Base-by-base conservation (phyloP, 2,888 invertebrate genomes). In the Limulus polyphemus region DNA sequence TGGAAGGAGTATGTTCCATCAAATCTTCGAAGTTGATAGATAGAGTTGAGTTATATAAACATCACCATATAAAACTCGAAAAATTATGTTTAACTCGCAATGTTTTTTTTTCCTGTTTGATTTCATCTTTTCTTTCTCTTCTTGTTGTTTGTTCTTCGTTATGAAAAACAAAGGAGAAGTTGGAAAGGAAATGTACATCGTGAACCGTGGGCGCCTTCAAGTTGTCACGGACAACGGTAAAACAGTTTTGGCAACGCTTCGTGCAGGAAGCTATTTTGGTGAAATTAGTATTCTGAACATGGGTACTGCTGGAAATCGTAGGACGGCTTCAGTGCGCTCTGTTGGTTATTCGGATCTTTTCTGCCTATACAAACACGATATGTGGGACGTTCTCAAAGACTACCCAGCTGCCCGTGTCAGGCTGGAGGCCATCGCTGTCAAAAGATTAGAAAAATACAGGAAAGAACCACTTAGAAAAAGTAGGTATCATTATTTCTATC, bases 141-240 rank as follows among this genome's bases (percentile, higher is more conserved):
- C 5, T 32, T 32, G 32, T 32, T 32, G 32, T 32, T 32, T 32
- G 32, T 32, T 32, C 4, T 32, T 32, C 32, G 32, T 51, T 58
- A 58, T 16, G 11, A 16, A 48, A 14, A 55, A 47, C 48, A 47
- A 56, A 97, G 97, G 97, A 74, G 97, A 98, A 82, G 95, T 98
- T 70, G 97, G 97, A 70, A 97, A 97, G 79, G 97, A 97, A 81
- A 98, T 98, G 97, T 98, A 98, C 83, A 97, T 98, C 81, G 97
- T 98, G 72, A 97, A 94, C 80, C 83, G 95, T 72, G 97, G 98
- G 69, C 84, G 91, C 72, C 84, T 94, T 74, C 93, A 88, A 82
- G 97, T 91, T 77, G 94, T 91, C 71, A 93, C 87, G 67, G 92
- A 94, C 81, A 91, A 93, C 79, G 92, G 92, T 71, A 87, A 91